These are phyloP conservation scores for Himalopsyche tibetana DNA, from an alignment of 2,888 invertebrate genomes.

Conservation along the genomic window DNA sequence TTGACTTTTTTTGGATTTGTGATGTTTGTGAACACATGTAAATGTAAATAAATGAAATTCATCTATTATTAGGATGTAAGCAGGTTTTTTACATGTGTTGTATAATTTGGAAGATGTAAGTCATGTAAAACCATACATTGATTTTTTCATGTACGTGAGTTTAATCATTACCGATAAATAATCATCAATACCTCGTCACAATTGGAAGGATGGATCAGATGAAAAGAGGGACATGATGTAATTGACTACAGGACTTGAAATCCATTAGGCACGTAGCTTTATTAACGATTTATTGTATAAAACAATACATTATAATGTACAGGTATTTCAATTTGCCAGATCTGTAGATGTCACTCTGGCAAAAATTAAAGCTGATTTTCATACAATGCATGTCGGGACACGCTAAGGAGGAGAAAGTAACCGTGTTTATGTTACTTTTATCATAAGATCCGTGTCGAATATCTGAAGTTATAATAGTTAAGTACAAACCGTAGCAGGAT, in stretches of 20 bases:
- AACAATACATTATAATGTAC: constrained; percentile 80
- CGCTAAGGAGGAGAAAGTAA: constrained; percentile 48
- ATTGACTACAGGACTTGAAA: constrained; percentile 53
- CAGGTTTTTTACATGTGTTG: too few species aligned
- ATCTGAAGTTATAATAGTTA: constrained; percentile 52
- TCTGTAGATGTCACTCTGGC: constrained; percentile 60
- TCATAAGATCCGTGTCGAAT: constrained; percentile 28
- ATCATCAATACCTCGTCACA: too few species aligned
- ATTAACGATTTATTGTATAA: constrained; percentile 80
- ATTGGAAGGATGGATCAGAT: constrained; percentile 1
- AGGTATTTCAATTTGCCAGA: constrained; percentile 72
- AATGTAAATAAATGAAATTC: too few species aligned
- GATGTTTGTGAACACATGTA: too few species aligned
- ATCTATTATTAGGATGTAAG: too few species aligned
- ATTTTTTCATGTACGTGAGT: too few species aligned
- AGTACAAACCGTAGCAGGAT: constrained; percentile 58
- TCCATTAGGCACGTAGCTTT: constrained; percentile 69
- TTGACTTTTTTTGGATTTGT: too few species aligned
- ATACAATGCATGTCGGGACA: constrained; percentile 59
- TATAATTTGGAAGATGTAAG: not conserved
- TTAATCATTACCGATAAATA: not conserved
- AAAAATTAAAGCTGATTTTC: constrained; percentile 58
- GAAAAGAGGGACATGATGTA: not conserved
- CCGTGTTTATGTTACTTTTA: constrained; percentile 1
- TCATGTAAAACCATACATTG: not conserved